Conservation (phyloP, 2,888 invertebrate genomes). For the Cantharis rufa region DNA sequence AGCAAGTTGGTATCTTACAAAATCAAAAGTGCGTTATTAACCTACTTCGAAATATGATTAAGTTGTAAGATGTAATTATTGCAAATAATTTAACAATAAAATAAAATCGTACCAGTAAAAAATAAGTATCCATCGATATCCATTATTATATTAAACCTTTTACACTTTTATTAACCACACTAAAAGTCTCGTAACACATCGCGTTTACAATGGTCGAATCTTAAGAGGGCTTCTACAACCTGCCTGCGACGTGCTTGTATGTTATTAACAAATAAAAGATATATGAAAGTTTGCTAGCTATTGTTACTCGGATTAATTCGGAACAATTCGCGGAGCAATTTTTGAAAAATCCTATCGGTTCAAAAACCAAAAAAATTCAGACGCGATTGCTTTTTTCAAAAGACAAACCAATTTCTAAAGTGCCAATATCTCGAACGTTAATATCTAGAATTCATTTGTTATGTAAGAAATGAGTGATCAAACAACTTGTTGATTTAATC, state of each 20-base stretch:
- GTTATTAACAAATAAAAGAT: constrained; percentile 35
- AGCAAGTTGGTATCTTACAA: not conserved
- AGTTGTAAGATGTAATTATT: not conserved
- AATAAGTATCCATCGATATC: constrained; percentile 32
- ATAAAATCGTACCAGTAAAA: constrained; percentile 20
- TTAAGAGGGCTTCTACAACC: constrained; percentile 28
- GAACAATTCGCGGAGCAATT: constrained; percentile 13
- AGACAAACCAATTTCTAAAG: not conserved
- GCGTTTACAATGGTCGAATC: constrained; percentile 15
- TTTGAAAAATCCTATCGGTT: constrained; percentile 8
- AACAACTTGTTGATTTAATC: not conserved
- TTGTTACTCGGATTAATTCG: constrained; percentile 17
- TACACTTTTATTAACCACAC: constrained; percentile 23
- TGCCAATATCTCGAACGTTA: not conserved
- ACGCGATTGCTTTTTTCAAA: not conserved
- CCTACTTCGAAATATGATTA: not conserved
- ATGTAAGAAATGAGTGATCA: not conserved
- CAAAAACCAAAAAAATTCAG: constrained; percentile 1
- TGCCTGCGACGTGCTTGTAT: constrained; percentile 30
- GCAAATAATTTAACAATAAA: not conserved
- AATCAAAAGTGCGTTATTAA: not conserved
- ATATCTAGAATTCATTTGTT: not conserved
- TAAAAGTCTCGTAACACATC: constrained; percentile 28
- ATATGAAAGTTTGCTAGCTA: constrained; percentile 31
- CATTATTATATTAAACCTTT: constrained; percentile 32